These are phyloP conservation scores for Neoaliturus tenellus DNA, from an alignment of 2,888 invertebrate genomes.

Conservation along the genomic window DNA sequence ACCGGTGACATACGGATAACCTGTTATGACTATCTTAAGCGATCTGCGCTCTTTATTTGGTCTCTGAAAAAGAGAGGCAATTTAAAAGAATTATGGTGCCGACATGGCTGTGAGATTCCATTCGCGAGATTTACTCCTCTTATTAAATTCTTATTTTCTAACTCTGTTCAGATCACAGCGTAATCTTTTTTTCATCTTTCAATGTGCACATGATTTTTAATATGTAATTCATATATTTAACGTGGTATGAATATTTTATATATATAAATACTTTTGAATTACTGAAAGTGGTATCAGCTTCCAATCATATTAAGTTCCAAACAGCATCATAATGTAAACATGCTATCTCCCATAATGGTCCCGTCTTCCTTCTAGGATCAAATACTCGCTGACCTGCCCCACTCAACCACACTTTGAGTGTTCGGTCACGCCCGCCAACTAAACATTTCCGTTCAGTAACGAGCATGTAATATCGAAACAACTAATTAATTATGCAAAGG, in stretches of 20 bases:
- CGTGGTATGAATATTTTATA: no score
- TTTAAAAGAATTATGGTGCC: not conserved
- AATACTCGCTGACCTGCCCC: no score
- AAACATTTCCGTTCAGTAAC: not conserved
- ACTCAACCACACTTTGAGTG: not conserved
- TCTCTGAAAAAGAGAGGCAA: not conserved
- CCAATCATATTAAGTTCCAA: no score
- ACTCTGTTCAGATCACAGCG: no score
- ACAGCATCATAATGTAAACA: not conserved
- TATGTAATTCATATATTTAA: no score
- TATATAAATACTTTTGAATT: no score
- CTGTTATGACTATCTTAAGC: not conserved
- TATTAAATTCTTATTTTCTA: not conserved
- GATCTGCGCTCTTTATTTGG: not conserved
- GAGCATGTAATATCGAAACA: not conserved
- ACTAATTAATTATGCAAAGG: slow-evolving; percentile 8
- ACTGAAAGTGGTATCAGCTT: no score
- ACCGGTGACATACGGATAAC: not conserved
- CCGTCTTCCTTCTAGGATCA: no score
- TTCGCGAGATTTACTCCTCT: not conserved
- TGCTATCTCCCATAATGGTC: no score
- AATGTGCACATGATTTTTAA: no score
- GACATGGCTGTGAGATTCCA: not conserved
- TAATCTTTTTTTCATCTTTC: no score
- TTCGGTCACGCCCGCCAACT: not conserved